A percentile compares a stretch with the other conserved stretches of the same genome.
phyloP scores from a whole-genome alignment of 2,888 invertebrate species.

The Oscheius onirici region DNA sequence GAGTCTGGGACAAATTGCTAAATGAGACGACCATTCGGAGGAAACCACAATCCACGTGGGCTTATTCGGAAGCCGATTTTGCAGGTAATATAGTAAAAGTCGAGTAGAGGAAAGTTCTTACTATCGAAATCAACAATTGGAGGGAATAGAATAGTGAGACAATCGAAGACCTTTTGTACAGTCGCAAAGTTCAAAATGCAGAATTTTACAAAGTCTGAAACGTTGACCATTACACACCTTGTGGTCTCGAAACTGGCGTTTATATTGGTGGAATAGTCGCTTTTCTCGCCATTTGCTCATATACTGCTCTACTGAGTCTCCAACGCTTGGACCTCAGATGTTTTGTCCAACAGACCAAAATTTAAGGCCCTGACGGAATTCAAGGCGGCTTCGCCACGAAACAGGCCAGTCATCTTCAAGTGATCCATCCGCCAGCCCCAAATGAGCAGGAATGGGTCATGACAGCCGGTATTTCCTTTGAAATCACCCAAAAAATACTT shows the following conservation, averaged over 20 bases:
- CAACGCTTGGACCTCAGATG: no score
- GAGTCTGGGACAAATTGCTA: slow-evolving; percentile 42
- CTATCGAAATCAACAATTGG: no score
- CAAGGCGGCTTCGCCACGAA: slow-evolving; percentile 29
- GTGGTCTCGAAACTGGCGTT: no score
- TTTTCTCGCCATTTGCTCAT: no score
- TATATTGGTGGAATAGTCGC: no score
- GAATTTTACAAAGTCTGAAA: no score
- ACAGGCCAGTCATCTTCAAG: slow-evolving; percentile 16
- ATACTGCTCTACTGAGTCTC: no score
- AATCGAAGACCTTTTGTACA: no score
- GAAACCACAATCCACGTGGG: slow-evolving; percentile 3
- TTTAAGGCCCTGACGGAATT: slow-evolving; percentile 19
- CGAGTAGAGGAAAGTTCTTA: neutral
- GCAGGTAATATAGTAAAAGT: neutral
- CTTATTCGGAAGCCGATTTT: slow-evolving; percentile 9
- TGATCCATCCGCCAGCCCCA: slow-evolving; percentile 64
- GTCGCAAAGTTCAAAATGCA: no score
- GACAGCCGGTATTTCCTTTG: slow-evolving; percentile 52
- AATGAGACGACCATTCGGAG: slow-evolving; percentile 10
- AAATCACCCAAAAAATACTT: neutral
- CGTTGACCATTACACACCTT: no score
- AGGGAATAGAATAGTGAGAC: neutral
- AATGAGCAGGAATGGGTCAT: slow-evolving; percentile 70
- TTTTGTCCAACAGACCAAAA: neutral